Conservation (phyloP, 2,888 invertebrate genomes). For the Lydus trimaculatus region DNA sequence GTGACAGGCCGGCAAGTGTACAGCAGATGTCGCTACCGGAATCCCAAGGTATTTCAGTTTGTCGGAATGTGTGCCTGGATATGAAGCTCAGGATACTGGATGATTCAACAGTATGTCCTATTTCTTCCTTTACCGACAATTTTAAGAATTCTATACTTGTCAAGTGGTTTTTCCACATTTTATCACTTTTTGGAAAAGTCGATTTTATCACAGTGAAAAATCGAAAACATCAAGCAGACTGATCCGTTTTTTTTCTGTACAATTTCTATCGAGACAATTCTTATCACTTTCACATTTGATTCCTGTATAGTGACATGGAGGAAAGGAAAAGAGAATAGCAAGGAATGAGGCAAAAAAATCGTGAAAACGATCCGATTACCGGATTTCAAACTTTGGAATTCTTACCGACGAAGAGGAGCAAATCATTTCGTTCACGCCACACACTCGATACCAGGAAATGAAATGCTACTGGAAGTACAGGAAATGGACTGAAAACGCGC, state of each 20-base stretch:
- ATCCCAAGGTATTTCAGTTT: slow-evolving; percentile 28
- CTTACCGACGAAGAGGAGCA: slow-evolving; percentile 17
- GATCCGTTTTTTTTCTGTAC: neutral
- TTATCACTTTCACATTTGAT: slow-evolving; percentile 1
- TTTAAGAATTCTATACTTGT: neutral
- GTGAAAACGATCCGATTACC: slow-evolving; percentile 26
- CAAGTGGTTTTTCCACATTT: neutral
- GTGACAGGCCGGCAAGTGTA: slow-evolving; percentile 33
- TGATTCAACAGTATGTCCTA: slow-evolving; percentile 15
- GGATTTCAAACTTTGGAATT: slow-evolving; percentile 8
- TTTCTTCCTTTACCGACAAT: slow-evolving; percentile 9
- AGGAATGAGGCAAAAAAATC: slow-evolving; percentile 14
- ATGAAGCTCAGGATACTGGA: slow-evolving; percentile 16
- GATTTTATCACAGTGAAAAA: slow-evolving; percentile 13
- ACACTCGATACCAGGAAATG: slow-evolving; percentile 54
- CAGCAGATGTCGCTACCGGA: slow-evolving; percentile 33
- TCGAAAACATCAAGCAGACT: slow-evolving; percentile 2
- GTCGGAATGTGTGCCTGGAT: slow-evolving; percentile 21
- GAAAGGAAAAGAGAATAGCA: neutral
- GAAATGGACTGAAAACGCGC: slow-evolving; percentile 54
- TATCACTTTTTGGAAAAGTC: slow-evolving; percentile 7
- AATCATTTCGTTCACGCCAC: slow-evolving; percentile 47
- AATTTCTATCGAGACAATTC: slow-evolving; percentile 14
- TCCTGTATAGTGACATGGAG: neutral
- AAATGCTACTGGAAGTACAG: slow-evolving; percentile 51